Percentiles rank a stretch among this genome's conserved stretches.
Evolutionary conservation across 2,888 invertebrate species (phyloP).

Genomic region (Chironomus tentans): DNA sequence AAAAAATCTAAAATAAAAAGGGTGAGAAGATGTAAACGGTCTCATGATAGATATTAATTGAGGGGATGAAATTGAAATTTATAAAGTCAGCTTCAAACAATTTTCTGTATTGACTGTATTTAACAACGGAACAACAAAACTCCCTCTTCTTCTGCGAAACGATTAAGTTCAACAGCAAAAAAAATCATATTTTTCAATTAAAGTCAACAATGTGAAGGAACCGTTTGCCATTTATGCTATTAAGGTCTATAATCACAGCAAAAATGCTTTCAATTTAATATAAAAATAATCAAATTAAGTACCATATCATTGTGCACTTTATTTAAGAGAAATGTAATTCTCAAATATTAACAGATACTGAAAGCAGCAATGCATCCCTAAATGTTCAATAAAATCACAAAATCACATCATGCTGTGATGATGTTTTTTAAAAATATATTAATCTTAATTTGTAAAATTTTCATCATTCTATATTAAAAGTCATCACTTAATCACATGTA

Average conservation of each 20-base stretch:
- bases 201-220: constrained; percentile 6
- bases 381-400: neutral
- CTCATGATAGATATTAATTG: constrained; percentile 25
- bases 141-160: neutral
- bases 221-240: neutral
- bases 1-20: neutral
- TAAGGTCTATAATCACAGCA: neutral
- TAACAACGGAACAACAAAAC: neutral
- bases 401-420: neutral
- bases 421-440: neutral
- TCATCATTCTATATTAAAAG: neutral
- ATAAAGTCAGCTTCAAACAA: neutral
- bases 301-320: constrained; percentile 2
- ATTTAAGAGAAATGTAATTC: neutral
- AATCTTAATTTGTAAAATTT: constrained; percentile 1
- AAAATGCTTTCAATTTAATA: constrained; percentile 16
- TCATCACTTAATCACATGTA: neutral
- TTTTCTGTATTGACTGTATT: neutral
- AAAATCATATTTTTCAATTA: constrained; percentile 26
- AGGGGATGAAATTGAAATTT: constrained; percentile 24
- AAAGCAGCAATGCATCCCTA: neutral
- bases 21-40: constrained; percentile 19
- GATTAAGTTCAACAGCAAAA: neutral
- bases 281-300: constrained; percentile 14
- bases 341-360: neutral